Conservation (phyloP, 2,113 vertebrate genomes). For the Salvelinus sp. region DNA sequence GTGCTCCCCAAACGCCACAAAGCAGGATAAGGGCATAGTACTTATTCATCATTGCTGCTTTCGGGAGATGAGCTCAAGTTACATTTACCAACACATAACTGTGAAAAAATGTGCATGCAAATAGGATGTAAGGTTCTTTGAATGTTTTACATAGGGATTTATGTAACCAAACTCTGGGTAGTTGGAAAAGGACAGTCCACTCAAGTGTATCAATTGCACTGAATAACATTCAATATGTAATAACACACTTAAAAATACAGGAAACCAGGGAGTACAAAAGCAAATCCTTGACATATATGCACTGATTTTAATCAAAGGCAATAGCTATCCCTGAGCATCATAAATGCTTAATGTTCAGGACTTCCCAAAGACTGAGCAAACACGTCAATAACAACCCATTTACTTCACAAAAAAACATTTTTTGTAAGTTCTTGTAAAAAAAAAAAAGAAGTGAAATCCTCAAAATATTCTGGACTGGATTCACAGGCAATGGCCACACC, state of each 20-base stretch:
- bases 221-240: slow-evolving; percentile 27
- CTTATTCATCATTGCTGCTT: slow-evolving; percentile 61
- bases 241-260: not conserved
- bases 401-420: too few relatives aligned
- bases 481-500: not conserved
- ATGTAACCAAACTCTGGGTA: slow-evolving; percentile 43
- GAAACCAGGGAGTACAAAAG: not conserved
- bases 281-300: too few relatives aligned
- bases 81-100: slow-evolving; percentile 47
- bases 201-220: slow-evolving; percentile 49
- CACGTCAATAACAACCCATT: too few relatives aligned
- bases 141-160: slow-evolving; percentile 41
- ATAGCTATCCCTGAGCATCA: too few relatives aligned
- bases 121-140: slow-evolving; percentile 50
- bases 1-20: slow-evolving; percentile 25
- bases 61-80: slow-evolving; percentile 42
- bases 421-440: too few relatives aligned
- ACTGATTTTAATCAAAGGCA: too few relatives aligned
- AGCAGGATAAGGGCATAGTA: slow-evolving; percentile 44
- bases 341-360: too few relatives aligned
- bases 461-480: too few relatives aligned
- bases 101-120: slow-evolving; percentile 61
- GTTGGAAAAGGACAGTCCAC: slow-evolving; percentile 39
- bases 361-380: too few relatives aligned
- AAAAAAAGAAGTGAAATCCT: too few relatives aligned